Evolutionary conservation across 2,797 vertebrate genomes (phyloP).

Genomic region (Diplodus sargus): DNA sequence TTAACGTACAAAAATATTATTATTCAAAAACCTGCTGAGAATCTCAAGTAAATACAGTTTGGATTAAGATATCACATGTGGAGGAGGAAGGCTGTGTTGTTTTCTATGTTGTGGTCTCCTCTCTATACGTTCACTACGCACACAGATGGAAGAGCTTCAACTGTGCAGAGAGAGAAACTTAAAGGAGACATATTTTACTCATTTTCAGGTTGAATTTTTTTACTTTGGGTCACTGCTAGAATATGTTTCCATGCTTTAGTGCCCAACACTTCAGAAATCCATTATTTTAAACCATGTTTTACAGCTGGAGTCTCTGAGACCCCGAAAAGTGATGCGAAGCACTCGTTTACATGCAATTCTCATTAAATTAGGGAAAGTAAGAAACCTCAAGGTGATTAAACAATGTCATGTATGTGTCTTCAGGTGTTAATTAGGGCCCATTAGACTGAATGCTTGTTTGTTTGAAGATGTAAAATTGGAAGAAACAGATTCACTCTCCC

Average conservation of each 20-base stretch:
- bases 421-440: neutral
- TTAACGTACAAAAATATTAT: slow-evolving; percentile 26
- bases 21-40: slow-evolving; percentile 22
- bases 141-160: neutral
- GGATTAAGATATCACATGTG: slow-evolving; percentile 16
- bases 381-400: neutral
- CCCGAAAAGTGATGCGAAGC: no score
- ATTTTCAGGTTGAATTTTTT: no score
- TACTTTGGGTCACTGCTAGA: no score
- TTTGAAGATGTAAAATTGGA: neutral
- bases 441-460: neutral
- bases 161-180: neutral
- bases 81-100: slow-evolving; percentile 5
- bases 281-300: neutral
- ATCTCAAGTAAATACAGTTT: slow-evolving; percentile 18
- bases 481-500: neutral
- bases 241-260: no score
- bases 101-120: slow-evolving; percentile 2
- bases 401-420: neutral
- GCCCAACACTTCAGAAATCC: neutral
- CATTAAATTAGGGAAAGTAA: neutral
- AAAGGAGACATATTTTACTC: no score
- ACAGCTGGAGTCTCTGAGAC: neutral
- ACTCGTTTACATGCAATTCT: neutral
- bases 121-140: neutral